Evolutionary conservation across 64 coral and sea anemone genomes (phyloP).

Genomic region (Cladopsammia gracilis): DNA sequence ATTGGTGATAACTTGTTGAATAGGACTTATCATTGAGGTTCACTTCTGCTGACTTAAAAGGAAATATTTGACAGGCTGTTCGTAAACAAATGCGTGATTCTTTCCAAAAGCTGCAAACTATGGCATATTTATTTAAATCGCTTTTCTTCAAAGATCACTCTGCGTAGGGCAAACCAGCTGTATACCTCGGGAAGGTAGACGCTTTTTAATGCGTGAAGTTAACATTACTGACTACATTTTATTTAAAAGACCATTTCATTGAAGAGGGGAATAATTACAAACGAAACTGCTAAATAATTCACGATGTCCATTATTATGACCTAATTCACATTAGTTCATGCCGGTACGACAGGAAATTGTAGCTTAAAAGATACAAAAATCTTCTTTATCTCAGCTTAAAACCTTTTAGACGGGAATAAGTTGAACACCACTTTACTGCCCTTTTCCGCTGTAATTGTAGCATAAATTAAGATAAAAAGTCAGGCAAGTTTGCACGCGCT

Average conservation of each 20-base stretch:
- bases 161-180: background rate
- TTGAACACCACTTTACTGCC: background rate
- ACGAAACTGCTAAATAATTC: constrained; percentile 25
- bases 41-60: background rate
- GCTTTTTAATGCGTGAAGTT: background rate
- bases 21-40: background rate
- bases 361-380: background rate
- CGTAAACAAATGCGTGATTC: background rate
- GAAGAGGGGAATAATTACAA: constrained; percentile 21
- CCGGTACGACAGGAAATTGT: constrained; percentile 7
- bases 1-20: constrained; percentile 35
- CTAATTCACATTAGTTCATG: constrained; percentile 56
- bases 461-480: constrained; percentile 5
- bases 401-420: too few relatives aligned
- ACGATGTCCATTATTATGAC: constrained; percentile 29
- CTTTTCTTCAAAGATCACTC: background rate
- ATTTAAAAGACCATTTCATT: constrained; percentile 30
- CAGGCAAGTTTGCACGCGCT: constrained; percentile 54
- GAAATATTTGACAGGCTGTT: background rate
- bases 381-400: background rate
- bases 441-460: background rate
- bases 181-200: background rate
- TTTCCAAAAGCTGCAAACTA: background rate
- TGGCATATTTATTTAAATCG: background rate
- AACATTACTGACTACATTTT: background rate